Percentiles rank a stretch among this genome's conserved stretches.
Conservation (phyloP, 2,888 invertebrate species). For the Tachina grossa region DNA sequence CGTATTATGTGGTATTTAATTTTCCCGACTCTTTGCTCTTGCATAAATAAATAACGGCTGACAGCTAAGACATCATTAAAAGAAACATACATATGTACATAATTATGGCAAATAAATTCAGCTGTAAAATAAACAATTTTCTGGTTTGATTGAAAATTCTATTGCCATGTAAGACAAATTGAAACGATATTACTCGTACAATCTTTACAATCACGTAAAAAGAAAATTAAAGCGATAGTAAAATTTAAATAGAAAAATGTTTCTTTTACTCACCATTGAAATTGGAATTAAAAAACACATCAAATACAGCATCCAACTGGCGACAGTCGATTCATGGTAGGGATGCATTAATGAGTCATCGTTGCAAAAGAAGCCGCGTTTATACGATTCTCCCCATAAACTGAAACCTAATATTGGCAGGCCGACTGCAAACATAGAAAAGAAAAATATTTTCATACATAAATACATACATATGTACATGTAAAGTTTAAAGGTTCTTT, state of each 20-base stretch:
- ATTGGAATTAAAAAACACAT: slow-evolving; percentile 89
- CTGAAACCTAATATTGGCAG: slow-evolving; percentile 89
- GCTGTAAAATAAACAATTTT: slow-evolving; percentile 27
- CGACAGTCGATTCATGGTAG: slow-evolving; percentile 91
- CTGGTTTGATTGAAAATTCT: background rate
- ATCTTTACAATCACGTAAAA: slow-evolving; percentile 13
- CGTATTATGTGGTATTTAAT: background rate
- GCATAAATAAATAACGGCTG: slow-evolving; percentile 26
- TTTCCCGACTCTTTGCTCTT: slow-evolving; percentile 26
- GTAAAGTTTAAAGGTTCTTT: background rate
- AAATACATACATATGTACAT: too few relatives aligned
- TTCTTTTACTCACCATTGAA: slow-evolving; percentile 86
- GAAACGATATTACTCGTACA: slow-evolving; percentile 6
- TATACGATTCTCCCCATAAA: slow-evolving; percentile 88
- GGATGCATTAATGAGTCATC: slow-evolving; percentile 96
- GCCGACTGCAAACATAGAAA: slow-evolving; percentile 86
- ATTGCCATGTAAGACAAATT: slow-evolving; percentile 8
- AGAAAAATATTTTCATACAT: too few relatives aligned
- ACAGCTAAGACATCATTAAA: slow-evolving; percentile 22
- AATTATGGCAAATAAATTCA: slow-evolving; percentile 20
- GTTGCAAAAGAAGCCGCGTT: slow-evolving; percentile 97
- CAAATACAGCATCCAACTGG: slow-evolving; percentile 89
- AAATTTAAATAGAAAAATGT: background rate
- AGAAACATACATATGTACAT: too few relatives aligned
- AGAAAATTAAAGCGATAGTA: slow-evolving; percentile 19